A percentile compares a stretch with the other conserved stretches of the same genome.
These are phyloP conservation scores for Acropora yongei DNA, from an alignment of 64 coral and sea anemone species.

Conservation along the genomic window DNA sequence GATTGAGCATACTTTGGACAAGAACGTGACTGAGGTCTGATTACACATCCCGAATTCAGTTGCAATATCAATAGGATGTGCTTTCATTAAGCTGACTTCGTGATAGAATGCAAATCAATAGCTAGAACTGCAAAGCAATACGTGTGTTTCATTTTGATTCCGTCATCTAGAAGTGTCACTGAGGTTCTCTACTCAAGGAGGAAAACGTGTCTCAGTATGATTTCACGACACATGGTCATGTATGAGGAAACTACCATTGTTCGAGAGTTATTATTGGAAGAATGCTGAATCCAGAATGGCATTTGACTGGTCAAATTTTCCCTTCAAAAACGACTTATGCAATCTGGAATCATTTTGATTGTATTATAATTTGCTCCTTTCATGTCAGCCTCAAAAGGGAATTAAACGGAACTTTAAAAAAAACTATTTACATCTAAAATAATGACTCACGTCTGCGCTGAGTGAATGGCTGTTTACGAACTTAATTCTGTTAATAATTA, in stretches of 20 bases:
- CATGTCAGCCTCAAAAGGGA: too few species aligned
- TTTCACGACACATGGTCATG: neutral
- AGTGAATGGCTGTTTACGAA: neutral
- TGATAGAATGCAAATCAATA: neutral
- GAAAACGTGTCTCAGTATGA: neutral
- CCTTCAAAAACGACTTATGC: neutral
- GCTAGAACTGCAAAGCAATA: neutral
- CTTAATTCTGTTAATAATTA: constrained; percentile 23
- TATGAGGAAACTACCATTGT: neutral
- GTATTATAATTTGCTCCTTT: neutral
- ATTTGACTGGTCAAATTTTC: neutral
- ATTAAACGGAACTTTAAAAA: neutral
- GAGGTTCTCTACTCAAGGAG: neutral
- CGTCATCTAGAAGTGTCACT: neutral
- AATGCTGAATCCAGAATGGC: neutral
- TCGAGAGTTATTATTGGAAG: neutral
- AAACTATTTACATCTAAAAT: neutral
- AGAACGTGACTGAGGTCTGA: constrained; percentile 15
- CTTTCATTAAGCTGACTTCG: neutral
- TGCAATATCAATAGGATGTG: neutral
- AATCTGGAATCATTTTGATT: too few species aligned
- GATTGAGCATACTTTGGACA: neutral
- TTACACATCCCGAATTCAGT: neutral
- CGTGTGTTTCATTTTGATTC: constrained; percentile 4
- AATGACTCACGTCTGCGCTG: neutral